phyloP scores from a whole-genome alignment of 2,888 invertebrate genomes.

The Julus scanicus region DNA sequence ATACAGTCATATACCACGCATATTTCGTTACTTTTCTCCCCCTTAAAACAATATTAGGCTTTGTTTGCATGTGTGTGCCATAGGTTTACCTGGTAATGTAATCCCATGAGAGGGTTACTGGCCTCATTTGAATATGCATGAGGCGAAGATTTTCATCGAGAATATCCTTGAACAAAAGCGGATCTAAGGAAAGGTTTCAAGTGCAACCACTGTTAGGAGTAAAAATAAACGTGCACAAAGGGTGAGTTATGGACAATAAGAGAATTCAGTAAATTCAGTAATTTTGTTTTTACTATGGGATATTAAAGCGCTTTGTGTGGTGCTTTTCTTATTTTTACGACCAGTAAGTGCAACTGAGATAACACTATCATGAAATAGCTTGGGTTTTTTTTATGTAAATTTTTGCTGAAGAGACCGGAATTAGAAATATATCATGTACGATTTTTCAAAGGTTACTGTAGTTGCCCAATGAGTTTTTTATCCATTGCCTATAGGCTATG shows the following conservation, averaged over 20 bases:
- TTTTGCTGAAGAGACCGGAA: too few species aligned
- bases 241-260: background rate
- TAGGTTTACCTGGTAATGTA: conserved; percentile 12
- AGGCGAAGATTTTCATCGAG: conserved; percentile 15
- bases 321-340: background rate
- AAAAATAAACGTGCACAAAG: conserved; percentile 10
- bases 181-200: conserved; percentile 39
- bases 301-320: background rate
- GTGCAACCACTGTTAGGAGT: background rate
- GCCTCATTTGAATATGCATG: conserved; percentile 39
- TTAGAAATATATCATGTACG: too few species aligned
- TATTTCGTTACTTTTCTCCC: conserved; percentile 16
- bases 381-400: too few species aligned
- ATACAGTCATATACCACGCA: background rate
- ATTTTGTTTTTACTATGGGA: background rate
- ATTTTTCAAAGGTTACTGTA: too few species aligned
- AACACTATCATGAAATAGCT: too few species aligned
- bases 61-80: background rate
- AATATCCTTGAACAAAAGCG: conserved; percentile 42
- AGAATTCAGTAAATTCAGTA: background rate
- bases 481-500: too few species aligned
- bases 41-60: background rate
- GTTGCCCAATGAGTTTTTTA: too few species aligned
- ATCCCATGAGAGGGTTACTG: conserved; percentile 13
- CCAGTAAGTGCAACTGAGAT: too few species aligned